These are phyloP conservation scores for Melikaiella ostensackeni DNA, from an alignment of 2,888 invertebrate genomes.

Conservation along the genomic window DNA sequence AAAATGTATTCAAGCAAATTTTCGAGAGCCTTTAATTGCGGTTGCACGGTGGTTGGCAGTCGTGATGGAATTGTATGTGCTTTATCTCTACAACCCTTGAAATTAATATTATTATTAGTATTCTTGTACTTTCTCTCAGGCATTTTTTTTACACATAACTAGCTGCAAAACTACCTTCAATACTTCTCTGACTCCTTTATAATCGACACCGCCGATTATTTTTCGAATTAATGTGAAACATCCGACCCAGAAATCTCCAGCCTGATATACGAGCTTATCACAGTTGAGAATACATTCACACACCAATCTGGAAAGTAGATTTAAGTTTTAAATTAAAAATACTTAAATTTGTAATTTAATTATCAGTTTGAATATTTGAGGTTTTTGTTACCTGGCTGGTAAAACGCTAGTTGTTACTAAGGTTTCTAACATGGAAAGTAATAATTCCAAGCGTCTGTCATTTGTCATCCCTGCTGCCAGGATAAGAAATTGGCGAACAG, in stretches of 20 bases:
- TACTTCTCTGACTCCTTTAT: slow-evolving; percentile 95
- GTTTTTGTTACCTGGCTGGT: slow-evolving; percentile 83
- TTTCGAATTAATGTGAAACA: slow-evolving; percentile 90
- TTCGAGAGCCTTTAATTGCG: slow-evolving; percentile 89
- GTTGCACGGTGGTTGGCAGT: slow-evolving; percentile 88
- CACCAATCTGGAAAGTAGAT: slow-evolving; percentile 81
- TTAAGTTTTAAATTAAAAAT: background rate
- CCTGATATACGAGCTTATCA: slow-evolving; percentile 89
- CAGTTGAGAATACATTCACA: slow-evolving; percentile 92
- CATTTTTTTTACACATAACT: background rate
- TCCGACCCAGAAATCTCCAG: slow-evolving; percentile 93
- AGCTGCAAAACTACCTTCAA: slow-evolving; percentile 85
- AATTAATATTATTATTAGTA: slow-evolving; percentile 36
- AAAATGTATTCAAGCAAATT: slow-evolving; percentile 93
- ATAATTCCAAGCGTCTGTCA: slow-evolving; percentile 85
- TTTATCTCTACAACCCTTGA: slow-evolving; percentile 91
- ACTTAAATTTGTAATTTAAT: background rate
- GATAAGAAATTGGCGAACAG: slow-evolving; percentile 86
- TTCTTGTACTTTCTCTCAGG: background rate
- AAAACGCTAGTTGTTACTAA: slow-evolving; percentile 86
- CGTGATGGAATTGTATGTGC: slow-evolving; percentile 88
- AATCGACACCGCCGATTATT: slow-evolving; percentile 94
- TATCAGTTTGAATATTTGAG: background rate
- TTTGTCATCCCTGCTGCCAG: slow-evolving; percentile 87
- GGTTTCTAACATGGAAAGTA: slow-evolving; percentile 87